Evolutionary conservation across 2,797 vertebrate species (phyloP).

Genomic region (Nyctalus aviator): DNA sequence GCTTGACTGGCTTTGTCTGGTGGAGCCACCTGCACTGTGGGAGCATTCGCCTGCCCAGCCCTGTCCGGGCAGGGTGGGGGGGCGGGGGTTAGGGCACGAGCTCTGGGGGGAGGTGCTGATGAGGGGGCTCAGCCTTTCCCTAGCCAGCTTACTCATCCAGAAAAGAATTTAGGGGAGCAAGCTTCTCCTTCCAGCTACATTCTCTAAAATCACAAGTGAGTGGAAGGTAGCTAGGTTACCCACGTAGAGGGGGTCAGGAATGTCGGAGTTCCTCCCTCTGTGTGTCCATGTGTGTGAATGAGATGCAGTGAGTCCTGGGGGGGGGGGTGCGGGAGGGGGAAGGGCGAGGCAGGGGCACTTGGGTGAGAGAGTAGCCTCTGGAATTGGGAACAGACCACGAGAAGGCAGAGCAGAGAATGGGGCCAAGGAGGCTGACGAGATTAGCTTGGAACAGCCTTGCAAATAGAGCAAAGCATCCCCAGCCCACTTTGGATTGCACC

Average conservation of each 20-base stretch:
- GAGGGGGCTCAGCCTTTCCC: neutral
- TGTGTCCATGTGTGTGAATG: neutral
- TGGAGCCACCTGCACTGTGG: neutral
- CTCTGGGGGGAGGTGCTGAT: neutral
- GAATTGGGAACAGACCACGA: neutral
- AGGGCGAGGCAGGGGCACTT: neutral
- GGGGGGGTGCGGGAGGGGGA: neutral
- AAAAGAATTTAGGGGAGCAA: neutral
- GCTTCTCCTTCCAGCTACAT: neutral
- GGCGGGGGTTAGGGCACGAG: neutral
- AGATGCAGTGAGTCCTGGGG: neutral
- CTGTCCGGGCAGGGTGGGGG: neutral
- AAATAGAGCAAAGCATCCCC: neutral
- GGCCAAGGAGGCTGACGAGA: neutral
- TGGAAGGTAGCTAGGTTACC: neutral
- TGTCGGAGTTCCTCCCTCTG: neutral
- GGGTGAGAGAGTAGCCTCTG: neutral
- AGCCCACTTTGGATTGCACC: neutral
- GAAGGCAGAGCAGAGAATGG: neutral
- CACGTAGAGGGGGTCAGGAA: neutral
- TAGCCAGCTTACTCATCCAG: neutral
- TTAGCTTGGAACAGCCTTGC: neutral
- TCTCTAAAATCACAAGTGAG: neutral
- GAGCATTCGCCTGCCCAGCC: constrained; percentile 15
- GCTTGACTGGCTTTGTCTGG: constrained; percentile 64